Base-by-base conservation (phyloP, 2,888 invertebrate genomes). In the Caenorhabditis sp. region DNA sequence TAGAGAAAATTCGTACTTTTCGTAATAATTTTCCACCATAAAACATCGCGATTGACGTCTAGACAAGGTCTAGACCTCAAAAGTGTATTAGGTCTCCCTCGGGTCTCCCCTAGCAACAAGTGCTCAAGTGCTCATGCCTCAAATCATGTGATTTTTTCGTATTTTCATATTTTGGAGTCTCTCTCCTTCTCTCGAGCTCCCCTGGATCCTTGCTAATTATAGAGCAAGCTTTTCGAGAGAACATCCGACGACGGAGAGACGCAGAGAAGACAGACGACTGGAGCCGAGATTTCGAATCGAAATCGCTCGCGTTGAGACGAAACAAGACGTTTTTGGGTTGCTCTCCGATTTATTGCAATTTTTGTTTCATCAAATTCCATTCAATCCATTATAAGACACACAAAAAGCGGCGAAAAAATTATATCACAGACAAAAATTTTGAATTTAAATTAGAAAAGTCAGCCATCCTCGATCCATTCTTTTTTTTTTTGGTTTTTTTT, bases 311-410 rank as follows among this genome's bases (percentile, higher is more conserved):
- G 22, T 51, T 51, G 24, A 35, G 24, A 63, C 24, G 16, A 44
- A 14, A 63, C 24, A 44, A 56, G n/a, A 58, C 4, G n/a, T 28
- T 51, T 56, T 26, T 14, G 19, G 24, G 41, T 44, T 63, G 41
- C 28, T 14, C 63, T 66, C 49, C 66, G 49, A 66, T 54, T 63
- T 64, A 35, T 64, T 74, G 10, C 47, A 47, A 28, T 35, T 58
- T 44, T 44, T n/a, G n/a, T 63, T 38, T 24, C 75, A 75, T 75
- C 75, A 56, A 75, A 4, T 75, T 66, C 75, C 66, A 74, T 74
- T 74, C 74, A 56, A 73, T 63, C 73, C 73, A 61, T n/a, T n/a
- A 61, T 31, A 12, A 35, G 10, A 31, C n/a, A 19, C 31, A 31
- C 31, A 63, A 44, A 35, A 16, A 10, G n/a, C 16, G 10, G 4